A percentile compares a stretch with the other conserved stretches of the same genome.
Evolutionary conservation across 2,888 invertebrate genomes (phyloP).

Genomic region (Tachina grossa): DNA sequence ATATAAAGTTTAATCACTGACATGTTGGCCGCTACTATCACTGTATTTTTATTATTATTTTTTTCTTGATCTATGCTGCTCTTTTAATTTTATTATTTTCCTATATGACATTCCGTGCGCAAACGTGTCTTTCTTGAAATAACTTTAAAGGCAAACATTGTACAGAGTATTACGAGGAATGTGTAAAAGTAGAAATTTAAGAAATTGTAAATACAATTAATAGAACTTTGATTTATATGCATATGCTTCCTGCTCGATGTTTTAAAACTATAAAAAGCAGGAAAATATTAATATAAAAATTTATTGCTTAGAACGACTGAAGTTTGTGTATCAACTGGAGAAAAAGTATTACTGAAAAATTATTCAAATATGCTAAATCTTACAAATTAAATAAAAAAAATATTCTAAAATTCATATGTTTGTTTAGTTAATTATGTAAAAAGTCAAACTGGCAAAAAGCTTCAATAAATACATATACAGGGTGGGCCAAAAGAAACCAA

Average conservation of each 20-base stretch:
- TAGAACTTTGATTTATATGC: constrained; percentile 52
- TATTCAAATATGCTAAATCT: too few relatives aligned
- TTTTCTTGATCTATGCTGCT: neutral
- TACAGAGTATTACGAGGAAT: constrained; percentile 24
- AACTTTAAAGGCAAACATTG: constrained; percentile 28
- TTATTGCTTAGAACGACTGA: neutral
- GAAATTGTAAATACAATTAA: constrained; percentile 31
- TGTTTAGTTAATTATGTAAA: too few relatives aligned
- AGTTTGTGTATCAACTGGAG: neutral
- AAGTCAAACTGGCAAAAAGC: too few relatives aligned
- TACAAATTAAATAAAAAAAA: too few relatives aligned
- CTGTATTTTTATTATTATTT: neutral
- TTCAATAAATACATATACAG: too few relatives aligned
- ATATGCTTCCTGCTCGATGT: constrained; percentile 27
- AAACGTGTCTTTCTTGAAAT: constrained; percentile 45
- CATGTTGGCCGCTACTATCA: constrained; percentile 66
- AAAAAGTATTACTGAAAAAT: too few relatives aligned
- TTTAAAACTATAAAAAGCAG: neutral
- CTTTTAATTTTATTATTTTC: constrained; percentile 34
- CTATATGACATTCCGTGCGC: constrained; percentile 52
- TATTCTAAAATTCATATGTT: too few relatives aligned
- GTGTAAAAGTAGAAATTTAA: neutral
- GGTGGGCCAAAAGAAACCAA: too few relatives aligned
- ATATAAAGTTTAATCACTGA: constrained; percentile 63
- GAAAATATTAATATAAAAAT: neutral